Base-by-base conservation (phyloP, 2,113 vertebrate species). In the Aleadryas rufinucha region DNA sequence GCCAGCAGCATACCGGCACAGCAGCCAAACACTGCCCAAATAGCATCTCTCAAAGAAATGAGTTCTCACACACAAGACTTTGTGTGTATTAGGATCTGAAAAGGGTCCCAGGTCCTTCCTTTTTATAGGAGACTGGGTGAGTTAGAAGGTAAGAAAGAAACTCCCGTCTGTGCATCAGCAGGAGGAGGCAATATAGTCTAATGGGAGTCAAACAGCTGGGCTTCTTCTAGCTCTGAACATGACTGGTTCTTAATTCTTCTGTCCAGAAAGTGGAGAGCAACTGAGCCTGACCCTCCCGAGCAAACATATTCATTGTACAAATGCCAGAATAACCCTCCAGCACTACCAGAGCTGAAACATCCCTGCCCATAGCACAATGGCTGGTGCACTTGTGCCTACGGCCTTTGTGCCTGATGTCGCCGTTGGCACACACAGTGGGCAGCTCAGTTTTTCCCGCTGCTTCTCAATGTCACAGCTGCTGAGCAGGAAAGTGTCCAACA, bases 381-480 rank as follows among this genome's bases (percentile, higher is more conserved):
- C 28, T 31, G 17, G 35, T 33, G 31, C 52, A 28, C 27, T 39
- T 10, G 6, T 23, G 22, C 54, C 4, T 2, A 37, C 0, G 2
- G 47, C 69, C 35, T 33, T 81, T 33, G 77, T 84, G 54, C 54
- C 71, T 18, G 11, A 49, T 2, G 37, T 33, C 47, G 60, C 84
- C 0, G 0, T 6, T 39, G 68, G 30, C 37, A 56, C 2, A 53
- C 30, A 24, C 44, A 18, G 12, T 0, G 0, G 37, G 74, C 69
- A 69, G 28, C 56, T 86, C 56, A 13, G 54, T 33, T 71, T 92
- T 47, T 50, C 63, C 60, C 1, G 2, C 28, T 56, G 53, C 27
- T 60, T 65, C 54, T 61, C 64, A 39, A 2, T 4, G 13, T 81
- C 66, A 65, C 42, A 83, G 87, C 80, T 90, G 86, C 74, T 65